Conservation (phyloP, 2,797 vertebrate genomes). For the Hyperoplus immaculatus region DNA sequence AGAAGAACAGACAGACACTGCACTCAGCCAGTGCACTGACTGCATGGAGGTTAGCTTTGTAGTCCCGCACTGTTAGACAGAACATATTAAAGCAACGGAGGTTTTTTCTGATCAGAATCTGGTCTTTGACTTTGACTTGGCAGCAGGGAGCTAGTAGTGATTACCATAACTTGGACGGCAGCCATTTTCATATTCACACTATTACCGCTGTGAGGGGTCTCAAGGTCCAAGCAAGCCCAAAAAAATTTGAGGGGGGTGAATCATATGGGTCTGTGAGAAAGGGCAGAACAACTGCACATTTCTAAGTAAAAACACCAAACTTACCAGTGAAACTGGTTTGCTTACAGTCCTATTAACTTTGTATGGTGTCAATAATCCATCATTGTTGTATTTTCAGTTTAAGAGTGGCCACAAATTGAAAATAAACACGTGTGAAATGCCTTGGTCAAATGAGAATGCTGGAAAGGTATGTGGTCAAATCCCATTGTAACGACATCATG, state of each 20-base stretch:
- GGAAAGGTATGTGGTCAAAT: slow-evolving; percentile 7
- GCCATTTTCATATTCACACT: slow-evolving; percentile 23
- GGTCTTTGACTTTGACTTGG: slow-evolving; percentile 22
- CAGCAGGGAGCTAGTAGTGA: slow-evolving; percentile 17
- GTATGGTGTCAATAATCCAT: too few relatives aligned
- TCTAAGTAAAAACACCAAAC: not conserved
- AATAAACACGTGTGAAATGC: not conserved
- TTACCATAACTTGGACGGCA: slow-evolving; percentile 24
- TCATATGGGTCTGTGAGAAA: not conserved
- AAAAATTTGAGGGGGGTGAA: not conserved
- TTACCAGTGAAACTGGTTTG: too few relatives aligned
- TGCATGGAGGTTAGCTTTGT: slow-evolving; percentile 7
- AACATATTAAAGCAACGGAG: not conserved
- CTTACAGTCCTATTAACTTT: too few relatives aligned
- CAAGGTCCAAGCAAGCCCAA: not conserved
- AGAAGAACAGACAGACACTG: slow-evolving; percentile 1
- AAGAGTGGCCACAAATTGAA: not conserved
- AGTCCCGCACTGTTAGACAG: not conserved
- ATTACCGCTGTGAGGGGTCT: slow-evolving; percentile 12
- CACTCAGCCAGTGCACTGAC: not conserved
- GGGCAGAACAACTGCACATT: not conserved
- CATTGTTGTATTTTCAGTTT: too few relatives aligned
- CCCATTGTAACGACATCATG: slow-evolving; percentile 28
- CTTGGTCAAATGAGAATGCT: not conserved
- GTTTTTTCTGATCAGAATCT: not conserved